Conservation (phyloP, 2,113 vertebrate species). For the Ursus arctos region DNA sequence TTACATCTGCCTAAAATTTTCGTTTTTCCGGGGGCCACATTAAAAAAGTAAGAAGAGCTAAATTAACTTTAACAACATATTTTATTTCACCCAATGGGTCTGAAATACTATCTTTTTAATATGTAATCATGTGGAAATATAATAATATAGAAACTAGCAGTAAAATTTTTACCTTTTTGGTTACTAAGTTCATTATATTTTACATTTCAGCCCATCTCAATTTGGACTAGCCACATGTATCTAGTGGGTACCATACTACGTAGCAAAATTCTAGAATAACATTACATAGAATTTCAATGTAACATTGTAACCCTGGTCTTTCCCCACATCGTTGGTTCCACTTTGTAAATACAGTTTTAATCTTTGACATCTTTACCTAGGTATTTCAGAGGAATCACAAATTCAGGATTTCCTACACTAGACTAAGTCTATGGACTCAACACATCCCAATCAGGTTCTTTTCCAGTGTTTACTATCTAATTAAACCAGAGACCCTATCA, state of each 20-base stretch:
- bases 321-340: background rate
- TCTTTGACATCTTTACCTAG: background rate
- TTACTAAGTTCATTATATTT: conserved; percentile 11
- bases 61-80: background rate
- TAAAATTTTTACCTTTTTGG: background rate
- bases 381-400: background rate
- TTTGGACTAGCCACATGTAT: background rate
- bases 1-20: background rate
- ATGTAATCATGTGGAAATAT: background rate
- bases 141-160: background rate
- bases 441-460: background rate
- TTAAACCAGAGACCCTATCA: background rate
- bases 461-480: background rate
- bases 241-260: background rate
- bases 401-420: background rate
- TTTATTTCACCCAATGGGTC: background rate
- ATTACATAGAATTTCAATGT: background rate
- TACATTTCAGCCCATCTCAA: background rate
- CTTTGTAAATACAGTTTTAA: background rate
- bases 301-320: background rate
- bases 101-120: conserved; percentile 43
- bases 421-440: background rate
- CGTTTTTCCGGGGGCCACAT: background rate
- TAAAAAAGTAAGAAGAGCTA: conserved; percentile 10
- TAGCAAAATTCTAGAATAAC: background rate